phyloP scores from a whole-genome alignment of 2,797 vertebrate species.

The Hippocampus kuda region DNA sequence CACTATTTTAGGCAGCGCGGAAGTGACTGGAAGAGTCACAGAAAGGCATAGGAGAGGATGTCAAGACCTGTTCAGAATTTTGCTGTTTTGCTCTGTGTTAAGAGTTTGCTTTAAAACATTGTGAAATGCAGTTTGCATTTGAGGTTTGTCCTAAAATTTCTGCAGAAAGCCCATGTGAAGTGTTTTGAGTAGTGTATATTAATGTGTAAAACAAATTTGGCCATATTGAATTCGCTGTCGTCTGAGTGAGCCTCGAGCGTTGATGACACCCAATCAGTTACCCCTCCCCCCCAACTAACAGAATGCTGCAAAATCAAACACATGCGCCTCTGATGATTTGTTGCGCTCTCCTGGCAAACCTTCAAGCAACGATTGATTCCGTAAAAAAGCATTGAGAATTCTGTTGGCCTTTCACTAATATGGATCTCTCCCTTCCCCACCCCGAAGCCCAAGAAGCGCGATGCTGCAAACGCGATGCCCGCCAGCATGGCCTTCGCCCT shows the following conservation, averaged over 20 bases:
- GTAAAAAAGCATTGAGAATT: slow-evolving; percentile 2
- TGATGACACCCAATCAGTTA: slow-evolving; percentile 3
- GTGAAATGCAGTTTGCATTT: too few relatives aligned
- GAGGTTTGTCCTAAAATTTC: too few relatives aligned
- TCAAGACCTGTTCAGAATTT: too few relatives aligned
- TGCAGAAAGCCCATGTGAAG: neutral
- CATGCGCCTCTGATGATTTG: slow-evolving; percentile 17
- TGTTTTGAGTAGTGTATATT: neutral
- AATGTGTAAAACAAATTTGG: neutral
- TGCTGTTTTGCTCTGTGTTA: too few relatives aligned
- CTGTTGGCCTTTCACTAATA: slow-evolving; percentile 31
- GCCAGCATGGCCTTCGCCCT: slow-evolving; percentile 51
- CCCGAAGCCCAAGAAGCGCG: slow-evolving; percentile 36
- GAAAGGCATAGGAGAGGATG: too few relatives aligned
- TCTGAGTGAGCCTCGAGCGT: neutral
- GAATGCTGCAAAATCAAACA: slow-evolving; percentile 1
- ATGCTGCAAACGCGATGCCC: neutral
- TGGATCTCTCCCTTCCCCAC: slow-evolving; percentile 6
- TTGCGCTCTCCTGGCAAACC: slow-evolving; percentile 4
- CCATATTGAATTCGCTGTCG: neutral
- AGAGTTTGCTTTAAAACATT: too few relatives aligned
- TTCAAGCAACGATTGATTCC: slow-evolving; percentile 16
- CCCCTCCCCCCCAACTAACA: slow-evolving; percentile 22
- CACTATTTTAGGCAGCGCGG: too few relatives aligned
- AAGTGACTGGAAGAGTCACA: too few relatives aligned